These are phyloP conservation scores for Chloromyia formosa DNA, from an alignment of 2,888 invertebrate species.

Conservation along the genomic window DNA sequence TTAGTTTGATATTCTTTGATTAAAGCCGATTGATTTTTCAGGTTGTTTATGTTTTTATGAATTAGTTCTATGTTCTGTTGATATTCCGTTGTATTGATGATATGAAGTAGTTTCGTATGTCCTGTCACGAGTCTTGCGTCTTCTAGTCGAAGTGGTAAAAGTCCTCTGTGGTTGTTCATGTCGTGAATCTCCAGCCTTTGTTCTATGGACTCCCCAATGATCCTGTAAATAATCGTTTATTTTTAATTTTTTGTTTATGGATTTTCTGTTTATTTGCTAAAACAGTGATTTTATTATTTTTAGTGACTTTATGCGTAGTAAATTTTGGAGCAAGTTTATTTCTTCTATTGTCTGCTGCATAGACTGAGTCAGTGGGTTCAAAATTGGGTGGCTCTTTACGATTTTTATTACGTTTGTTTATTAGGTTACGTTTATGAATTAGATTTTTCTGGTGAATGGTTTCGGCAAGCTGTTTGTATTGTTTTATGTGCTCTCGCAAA, in stretches of 20 bases:
- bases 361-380: slow-evolving; percentile 16
- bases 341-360: slow-evolving; percentile 42
- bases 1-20: neutral
- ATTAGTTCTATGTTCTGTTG: slow-evolving; percentile 3
- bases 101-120: neutral
- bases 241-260: neutral
- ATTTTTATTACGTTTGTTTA: slow-evolving; percentile 28
- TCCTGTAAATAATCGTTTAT: neutral
- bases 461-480: too few relatives aligned
- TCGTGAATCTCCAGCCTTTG: neutral
- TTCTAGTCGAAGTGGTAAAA: slow-evolving; percentile 12
- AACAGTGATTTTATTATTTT: neutral
- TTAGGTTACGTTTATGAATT: slow-evolving; percentile 12
- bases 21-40: neutral
- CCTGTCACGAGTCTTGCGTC: neutral
- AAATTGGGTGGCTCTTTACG: slow-evolving; percentile 15
- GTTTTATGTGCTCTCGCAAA: too few relatives aligned
- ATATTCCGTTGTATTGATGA: neutral
- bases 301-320: neutral
- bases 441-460: too few relatives aligned
- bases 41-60: neutral
- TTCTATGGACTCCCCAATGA: too few relatives aligned
- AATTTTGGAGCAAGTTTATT: slow-evolving; percentile 9
- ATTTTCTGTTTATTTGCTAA: slow-evolving; percentile 5
- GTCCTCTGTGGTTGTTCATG: neutral